Conservation (phyloP, 2,797 vertebrate species). For the Microcaecilia unicolor region DNA sequence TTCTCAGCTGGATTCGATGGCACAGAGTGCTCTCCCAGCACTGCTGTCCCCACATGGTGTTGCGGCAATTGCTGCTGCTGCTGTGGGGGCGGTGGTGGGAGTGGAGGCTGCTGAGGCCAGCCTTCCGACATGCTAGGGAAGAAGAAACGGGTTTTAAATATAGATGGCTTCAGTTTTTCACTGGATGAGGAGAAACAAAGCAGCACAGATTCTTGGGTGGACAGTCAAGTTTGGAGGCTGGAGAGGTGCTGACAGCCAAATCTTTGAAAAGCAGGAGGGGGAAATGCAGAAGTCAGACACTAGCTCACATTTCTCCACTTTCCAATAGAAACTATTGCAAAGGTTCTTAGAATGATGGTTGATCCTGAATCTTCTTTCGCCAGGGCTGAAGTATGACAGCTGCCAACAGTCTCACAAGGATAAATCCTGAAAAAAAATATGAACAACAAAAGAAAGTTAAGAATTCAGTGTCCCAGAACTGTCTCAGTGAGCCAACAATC, state of each 20-base stretch:
- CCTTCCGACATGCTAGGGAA: constrained; percentile 63
- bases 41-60: constrained; percentile 77
- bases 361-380: no score
- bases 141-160: constrained; percentile 41
- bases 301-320: neutral
- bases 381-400: neutral
- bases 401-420: neutral
- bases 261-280: neutral
- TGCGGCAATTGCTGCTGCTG: constrained; percentile 69
- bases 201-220: no score
- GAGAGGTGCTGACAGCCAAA: no score
- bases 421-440: constrained; percentile 32
- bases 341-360: no score
- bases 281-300: neutral
- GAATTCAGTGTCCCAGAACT: no score
- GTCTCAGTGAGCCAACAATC: no score
- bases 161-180: constrained; percentile 47
- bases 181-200: constrained; percentile 16
- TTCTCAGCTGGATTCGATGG: constrained; percentile 67
- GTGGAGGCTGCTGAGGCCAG: constrained; percentile 49
- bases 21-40: constrained; percentile 81
- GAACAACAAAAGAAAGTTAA: no score
- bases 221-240: no score
- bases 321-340: no score
- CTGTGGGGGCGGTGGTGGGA: constrained; percentile 6